phyloP scores from a whole-genome alignment of 2,113 vertebrate genomes.

The Tauraco erythrolophus region DNA sequence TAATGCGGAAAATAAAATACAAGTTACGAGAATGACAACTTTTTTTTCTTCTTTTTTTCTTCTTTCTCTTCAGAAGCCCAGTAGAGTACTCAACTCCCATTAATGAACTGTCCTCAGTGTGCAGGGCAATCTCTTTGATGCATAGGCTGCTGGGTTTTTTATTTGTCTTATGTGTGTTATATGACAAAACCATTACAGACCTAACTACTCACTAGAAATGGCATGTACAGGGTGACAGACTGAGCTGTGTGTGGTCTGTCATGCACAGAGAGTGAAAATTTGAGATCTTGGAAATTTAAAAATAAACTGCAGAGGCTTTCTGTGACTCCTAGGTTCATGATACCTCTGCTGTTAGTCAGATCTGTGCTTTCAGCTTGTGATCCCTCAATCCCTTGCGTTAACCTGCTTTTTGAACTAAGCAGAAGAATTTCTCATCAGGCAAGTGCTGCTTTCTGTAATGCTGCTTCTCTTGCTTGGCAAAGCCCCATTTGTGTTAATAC shows the following conservation, averaged over 20 bases:
- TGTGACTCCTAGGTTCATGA: not conserved
- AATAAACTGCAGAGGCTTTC: not conserved
- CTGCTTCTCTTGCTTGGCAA: not conserved
- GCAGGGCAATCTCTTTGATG: not conserved
- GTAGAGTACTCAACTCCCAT: not conserved
- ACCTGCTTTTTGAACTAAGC: not conserved
- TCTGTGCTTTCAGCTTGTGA: not conserved
- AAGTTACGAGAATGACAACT: not conserved
- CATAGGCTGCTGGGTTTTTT: not conserved
- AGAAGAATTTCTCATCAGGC: not conserved
- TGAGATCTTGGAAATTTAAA: not conserved
- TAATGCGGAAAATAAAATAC: not conserved
- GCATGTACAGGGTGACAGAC: not conserved
- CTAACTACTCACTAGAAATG: not conserved
- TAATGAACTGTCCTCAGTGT: not conserved
- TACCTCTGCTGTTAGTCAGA: not conserved
- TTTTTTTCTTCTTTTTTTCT: not conserved
- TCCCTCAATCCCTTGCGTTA: not conserved
- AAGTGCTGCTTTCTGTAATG: not conserved
- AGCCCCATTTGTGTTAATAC: not conserved
- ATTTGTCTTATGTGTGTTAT: not conserved
- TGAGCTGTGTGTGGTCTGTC: not conserved
- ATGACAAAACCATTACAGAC: not conserved
- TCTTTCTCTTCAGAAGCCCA: not conserved
- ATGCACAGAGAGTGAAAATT: not conserved